These are phyloP conservation scores for mouse (Mus musculus) DNA, from an alignment of 2,113 vertebrate species.

Conservation along the genomic window GRCm39 chr17:76389501-76390000, in stretches of 20 bases:
- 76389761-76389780: not conserved
- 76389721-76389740: not conserved
- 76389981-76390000: too few relatives aligned
- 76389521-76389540: not conserved
- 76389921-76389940: too few relatives aligned
- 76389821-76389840: not conserved
- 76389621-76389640: not conserved
- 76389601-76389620: not conserved
- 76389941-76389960: too few relatives aligned
- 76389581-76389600: not conserved
- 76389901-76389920: too few relatives aligned
- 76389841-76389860: not conserved
- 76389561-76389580: not conserved
- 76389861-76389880: too few relatives aligned
- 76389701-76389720: not conserved
- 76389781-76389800: not conserved
- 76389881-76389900: too few relatives aligned
- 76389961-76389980: too few relatives aligned
- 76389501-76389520: not conserved
- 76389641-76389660: not conserved
- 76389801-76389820: not conserved
- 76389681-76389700: not conserved
- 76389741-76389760: not conserved
- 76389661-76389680: too few relatives aligned
- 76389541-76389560: not conserved